A percentile compares a stretch with the other conserved stretches of the same genome.
These are phyloP conservation scores for Polypterus senegalus DNA, from an alignment of 2,113 vertebrate genomes.

Conservation along the genomic window DNA sequence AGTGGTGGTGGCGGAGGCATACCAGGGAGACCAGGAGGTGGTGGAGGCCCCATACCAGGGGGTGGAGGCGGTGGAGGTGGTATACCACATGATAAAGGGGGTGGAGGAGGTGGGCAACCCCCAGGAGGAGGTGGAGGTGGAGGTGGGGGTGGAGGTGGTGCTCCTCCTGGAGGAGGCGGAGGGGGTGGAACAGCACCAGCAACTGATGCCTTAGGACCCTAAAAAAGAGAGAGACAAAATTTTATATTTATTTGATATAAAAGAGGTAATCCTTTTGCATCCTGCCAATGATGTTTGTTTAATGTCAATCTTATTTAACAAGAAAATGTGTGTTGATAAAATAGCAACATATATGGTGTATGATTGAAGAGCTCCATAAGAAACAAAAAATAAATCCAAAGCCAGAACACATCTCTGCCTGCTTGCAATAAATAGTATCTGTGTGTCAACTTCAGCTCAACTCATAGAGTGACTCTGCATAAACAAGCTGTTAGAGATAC, in stretches of 20 bases:
- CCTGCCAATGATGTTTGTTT: too few relatives aligned
- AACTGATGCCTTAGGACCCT: slow-evolving; percentile 42
- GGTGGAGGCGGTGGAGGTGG: slow-evolving; percentile 24
- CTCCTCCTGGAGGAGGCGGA: slow-evolving; percentile 30
- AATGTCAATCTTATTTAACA: too few relatives aligned
- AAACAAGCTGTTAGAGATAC: slow-evolving; percentile 10
- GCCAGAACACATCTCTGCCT: too few relatives aligned
- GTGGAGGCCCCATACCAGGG: slow-evolving; percentile 37
- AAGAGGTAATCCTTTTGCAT: too few relatives aligned
- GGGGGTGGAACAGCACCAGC: slow-evolving; percentile 24
- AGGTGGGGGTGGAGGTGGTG: slow-evolving; percentile 35
- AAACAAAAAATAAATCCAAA: too few relatives aligned
- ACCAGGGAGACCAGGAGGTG: slow-evolving; percentile 36
- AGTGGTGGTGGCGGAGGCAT: slow-evolving; percentile 49
- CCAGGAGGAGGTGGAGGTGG: slow-evolving; percentile 38
- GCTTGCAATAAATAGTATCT: too few relatives aligned
- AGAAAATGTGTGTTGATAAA: too few relatives aligned
- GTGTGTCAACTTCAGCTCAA: too few relatives aligned
- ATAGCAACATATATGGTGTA: too few relatives aligned
- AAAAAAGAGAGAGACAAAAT: not conserved
- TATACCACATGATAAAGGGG: slow-evolving; percentile 12
- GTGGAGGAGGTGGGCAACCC: slow-evolving; percentile 30
- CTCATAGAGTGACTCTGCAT: not conserved
- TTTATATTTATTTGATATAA: too few relatives aligned
- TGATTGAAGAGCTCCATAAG: too few relatives aligned